Conservation (phyloP, 2,888 invertebrate species). For the Aelia acuminata region DNA sequence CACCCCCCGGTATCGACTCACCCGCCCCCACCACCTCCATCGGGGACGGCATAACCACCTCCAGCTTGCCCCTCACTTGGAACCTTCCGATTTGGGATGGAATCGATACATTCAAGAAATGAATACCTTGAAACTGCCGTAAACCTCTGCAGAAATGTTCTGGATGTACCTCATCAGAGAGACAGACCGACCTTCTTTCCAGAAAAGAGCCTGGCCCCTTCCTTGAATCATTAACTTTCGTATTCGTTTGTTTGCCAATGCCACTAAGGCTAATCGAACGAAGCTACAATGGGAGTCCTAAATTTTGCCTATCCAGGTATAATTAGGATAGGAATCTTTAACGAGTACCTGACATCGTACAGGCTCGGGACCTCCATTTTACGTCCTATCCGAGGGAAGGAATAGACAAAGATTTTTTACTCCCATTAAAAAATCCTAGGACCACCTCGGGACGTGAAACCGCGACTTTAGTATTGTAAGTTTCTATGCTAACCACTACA, state of each 20-base stretch:
- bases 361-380: too few relatives aligned
- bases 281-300: too few relatives aligned
- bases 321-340: too few relatives aligned
- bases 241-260: neutral
- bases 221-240: neutral
- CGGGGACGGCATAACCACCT: slow-evolving; percentile 42
- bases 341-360: too few relatives aligned
- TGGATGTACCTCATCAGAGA: neutral
- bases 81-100: neutral
- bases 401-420: too few relatives aligned
- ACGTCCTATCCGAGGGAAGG: too few relatives aligned
- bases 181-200: neutral
- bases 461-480: too few relatives aligned
- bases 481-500: too few relatives aligned
- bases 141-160: neutral
- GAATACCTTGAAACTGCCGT: neutral
- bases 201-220: neutral
- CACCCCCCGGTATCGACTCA: slow-evolving; percentile 4
- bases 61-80: slow-evolving; percentile 16
- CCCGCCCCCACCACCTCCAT: slow-evolving; percentile 45
- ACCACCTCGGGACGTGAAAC: too few relatives aligned
- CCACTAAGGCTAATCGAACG: too few relatives aligned
- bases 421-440: too few relatives aligned
- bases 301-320: too few relatives aligned
- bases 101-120: slow-evolving; percentile 1